Percentiles rank a stretch among this genome's conserved stretches.
These are phyloP conservation scores for Euleptes europaea DNA, from an alignment of 2,113 vertebrate genomes.

Conservation along the genomic window DNA sequence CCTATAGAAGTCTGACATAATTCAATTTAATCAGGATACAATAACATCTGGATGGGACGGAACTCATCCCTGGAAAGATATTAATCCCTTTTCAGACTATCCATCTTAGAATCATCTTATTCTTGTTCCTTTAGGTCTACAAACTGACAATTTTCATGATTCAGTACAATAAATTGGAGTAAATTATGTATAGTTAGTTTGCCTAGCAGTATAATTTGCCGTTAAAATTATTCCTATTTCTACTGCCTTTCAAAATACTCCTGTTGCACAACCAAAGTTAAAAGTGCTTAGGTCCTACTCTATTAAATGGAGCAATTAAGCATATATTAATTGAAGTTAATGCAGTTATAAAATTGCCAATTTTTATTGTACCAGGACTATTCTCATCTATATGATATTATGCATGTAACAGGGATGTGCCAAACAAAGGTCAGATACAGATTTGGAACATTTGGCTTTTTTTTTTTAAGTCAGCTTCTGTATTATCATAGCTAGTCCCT, in stretches of 20 bases:
- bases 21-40: not conserved
- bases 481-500: no score
- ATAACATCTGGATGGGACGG: not conserved
- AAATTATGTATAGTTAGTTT: slow-evolving; percentile 4
- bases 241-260: not conserved
- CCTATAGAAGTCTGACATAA: not conserved
- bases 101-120: not conserved
- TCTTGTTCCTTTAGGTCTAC: not conserved
- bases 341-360: not conserved
- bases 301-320: not conserved
- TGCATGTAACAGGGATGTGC: not conserved
- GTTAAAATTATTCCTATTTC: slow-evolving; percentile 10
- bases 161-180: not conserved
- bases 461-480: no score
- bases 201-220: not conserved
- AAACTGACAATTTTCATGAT: not conserved
- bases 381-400: not conserved
- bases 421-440: no score
- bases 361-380: not conserved
- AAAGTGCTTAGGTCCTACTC: not conserved
- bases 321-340: not conserved
- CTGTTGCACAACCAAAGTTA: not conserved
- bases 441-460: no score
- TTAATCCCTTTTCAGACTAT: not conserved
- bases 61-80: not conserved